A percentile compares a stretch with the other conserved stretches of the same genome.
These are phyloP conservation scores for Formica aserva DNA, from an alignment of 2,888 invertebrate species.

Conservation along the genomic window DNA sequence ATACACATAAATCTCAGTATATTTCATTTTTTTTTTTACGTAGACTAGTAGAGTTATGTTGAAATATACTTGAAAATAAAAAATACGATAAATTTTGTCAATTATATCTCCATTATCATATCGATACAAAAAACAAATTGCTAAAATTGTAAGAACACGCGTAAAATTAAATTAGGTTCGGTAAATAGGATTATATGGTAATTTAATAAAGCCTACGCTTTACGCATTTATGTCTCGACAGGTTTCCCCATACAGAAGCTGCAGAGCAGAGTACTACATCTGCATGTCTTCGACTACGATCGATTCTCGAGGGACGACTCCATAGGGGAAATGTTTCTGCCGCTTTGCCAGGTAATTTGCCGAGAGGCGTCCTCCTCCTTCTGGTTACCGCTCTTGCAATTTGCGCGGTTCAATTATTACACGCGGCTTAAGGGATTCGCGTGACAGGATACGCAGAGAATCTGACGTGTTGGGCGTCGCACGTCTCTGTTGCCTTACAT, in stretches of 20 bases:
- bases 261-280: slow-evolving; percentile 95
- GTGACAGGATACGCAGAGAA: slow-evolving; percentile 18
- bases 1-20: neutral
- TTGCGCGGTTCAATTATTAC: slow-evolving; percentile 47
- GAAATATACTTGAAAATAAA: slow-evolving; percentile 1
- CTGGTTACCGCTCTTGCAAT: slow-evolving; percentile 21
- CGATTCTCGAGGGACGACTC: slow-evolving; percentile 97
- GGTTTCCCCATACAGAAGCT: slow-evolving; percentile 97
- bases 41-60: neutral
- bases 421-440: slow-evolving; percentile 35
- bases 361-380: slow-evolving; percentile 10
- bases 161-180: neutral
- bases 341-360: slow-evolving; percentile 92
- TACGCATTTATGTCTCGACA: slow-evolving; percentile 71
- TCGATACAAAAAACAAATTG: neutral
- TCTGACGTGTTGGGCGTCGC: slow-evolving; percentile 18
- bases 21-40: neutral
- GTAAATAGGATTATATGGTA: neutral
- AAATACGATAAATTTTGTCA: neutral
- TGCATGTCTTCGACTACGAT: slow-evolving; percentile 98
- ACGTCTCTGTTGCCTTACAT: slow-evolving; percentile 1
- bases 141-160: neutral
- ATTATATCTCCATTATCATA: neutral
- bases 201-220: neutral
- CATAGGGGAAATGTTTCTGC: slow-evolving; percentile 96